A percentile compares a stretch with the other conserved stretches of the same genome.
Conservation (phyloP, 2,888 invertebrate species). For the Thymelicus acteon region DNA sequence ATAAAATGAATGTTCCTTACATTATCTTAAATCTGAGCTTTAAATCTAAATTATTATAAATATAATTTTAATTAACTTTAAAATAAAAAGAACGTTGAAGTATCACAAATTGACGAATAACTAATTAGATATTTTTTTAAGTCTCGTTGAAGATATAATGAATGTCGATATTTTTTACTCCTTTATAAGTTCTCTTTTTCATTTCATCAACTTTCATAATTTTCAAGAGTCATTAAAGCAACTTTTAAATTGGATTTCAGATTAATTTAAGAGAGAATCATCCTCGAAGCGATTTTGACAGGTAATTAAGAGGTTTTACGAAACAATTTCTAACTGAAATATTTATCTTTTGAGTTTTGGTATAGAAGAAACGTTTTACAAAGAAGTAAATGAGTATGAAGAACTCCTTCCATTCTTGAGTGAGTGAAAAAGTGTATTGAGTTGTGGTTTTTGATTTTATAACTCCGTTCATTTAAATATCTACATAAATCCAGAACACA, state of each 20-base stretch:
- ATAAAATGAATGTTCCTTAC: too few species aligned
- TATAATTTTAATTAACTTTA: too few species aligned
- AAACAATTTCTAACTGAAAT: conserved; percentile 32
- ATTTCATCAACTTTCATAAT: conserved; percentile 33
- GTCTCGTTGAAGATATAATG: neutral
- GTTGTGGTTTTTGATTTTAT: too few species aligned
- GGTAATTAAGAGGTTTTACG: conserved; percentile 32
- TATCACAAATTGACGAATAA: neutral
- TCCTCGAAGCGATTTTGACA: conserved; percentile 28
- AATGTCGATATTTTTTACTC: conserved; percentile 26
- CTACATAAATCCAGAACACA: too few species aligned
- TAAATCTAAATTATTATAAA: too few species aligned
- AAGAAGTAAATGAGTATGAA: too few species aligned
- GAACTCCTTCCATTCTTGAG: too few species aligned
- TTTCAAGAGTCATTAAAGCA: conserved; percentile 34
- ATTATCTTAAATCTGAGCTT: too few species aligned
- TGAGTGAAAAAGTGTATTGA: too few species aligned
- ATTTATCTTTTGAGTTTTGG: conserved; percentile 28
- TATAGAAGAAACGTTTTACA: too few species aligned
- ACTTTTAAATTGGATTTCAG: conserved; percentile 32
- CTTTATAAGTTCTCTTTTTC: conserved; percentile 31
- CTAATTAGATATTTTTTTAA: neutral
- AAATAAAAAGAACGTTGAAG: too few species aligned
- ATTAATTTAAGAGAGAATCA: conserved; percentile 34
- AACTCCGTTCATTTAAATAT: too few species aligned